Percentiles rank a stretch among this genome's conserved stretches.
phyloP scores from a whole-genome alignment of 2,113 vertebrate species.

The Alethe castanea region DNA sequence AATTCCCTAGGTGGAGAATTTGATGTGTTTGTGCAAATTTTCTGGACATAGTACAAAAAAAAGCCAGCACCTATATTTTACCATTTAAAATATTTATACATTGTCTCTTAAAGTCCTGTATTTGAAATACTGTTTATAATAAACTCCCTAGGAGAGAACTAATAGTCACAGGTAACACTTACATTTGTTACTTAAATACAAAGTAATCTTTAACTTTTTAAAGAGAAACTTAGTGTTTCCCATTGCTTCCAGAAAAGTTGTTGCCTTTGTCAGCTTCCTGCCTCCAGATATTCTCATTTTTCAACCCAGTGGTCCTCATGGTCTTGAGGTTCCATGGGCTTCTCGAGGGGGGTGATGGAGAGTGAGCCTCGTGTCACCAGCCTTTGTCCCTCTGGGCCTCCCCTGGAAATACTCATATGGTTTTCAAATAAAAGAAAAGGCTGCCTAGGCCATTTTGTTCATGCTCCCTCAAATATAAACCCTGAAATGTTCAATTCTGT shows the following conservation, averaged over 20 bases:
- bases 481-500: neutral
- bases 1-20: slow-evolving; percentile 66
- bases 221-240: neutral
- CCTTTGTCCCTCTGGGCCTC: neutral
- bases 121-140: slow-evolving; percentile 73
- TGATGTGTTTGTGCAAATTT: slow-evolving; percentile 76
- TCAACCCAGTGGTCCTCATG: accelerated
- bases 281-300: neutral
- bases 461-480: neutral
- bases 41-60: slow-evolving; percentile 68
- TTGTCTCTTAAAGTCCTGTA: slow-evolving; percentile 67
- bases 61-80: slow-evolving; percentile 66
- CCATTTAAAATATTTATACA: slow-evolving; percentile 76
- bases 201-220: neutral
- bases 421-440: neutral
- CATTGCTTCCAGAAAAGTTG: neutral
- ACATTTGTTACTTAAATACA: neutral
- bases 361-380: neutral
- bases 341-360: neutral
- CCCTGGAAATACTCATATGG: neutral
- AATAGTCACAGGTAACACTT: slow-evolving; percentile 14
- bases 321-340: neutral
- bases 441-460: neutral
- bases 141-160: slow-evolving; percentile 50
- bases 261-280: neutral